These are phyloP conservation scores for Dendrolimus houi DNA, from an alignment of 2,888 invertebrate species.

Conservation along the genomic window DNA sequence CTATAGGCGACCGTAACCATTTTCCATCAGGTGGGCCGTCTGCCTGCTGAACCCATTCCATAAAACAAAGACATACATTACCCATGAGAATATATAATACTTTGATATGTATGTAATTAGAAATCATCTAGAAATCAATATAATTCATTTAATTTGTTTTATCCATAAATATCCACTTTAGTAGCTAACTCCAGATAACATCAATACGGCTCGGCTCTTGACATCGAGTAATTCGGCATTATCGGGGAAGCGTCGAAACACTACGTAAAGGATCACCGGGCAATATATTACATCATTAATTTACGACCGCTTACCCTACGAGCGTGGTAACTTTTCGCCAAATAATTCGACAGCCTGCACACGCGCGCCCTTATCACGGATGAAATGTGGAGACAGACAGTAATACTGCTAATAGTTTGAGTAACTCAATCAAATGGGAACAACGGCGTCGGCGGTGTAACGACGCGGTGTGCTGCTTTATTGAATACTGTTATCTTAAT, in stretches of 20 bases:
- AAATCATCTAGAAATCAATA: too few species aligned
- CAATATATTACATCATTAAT: constrained; percentile 13
- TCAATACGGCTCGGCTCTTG: constrained; percentile 4
- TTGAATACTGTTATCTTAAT: constrained; percentile 69
- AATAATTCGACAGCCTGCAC: constrained; percentile 26
- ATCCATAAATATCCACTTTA: too few species aligned
- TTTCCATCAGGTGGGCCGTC: too few species aligned
- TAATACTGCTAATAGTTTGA: constrained; percentile 51
- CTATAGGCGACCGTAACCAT: too few species aligned
- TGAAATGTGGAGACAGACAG: constrained; percentile 26
- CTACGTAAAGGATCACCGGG: not conserved
- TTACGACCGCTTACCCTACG: constrained; percentile 24
- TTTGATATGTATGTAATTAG: too few species aligned
- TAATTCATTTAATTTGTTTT: too few species aligned
- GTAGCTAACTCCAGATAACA: not conserved
- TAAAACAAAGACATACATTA: too few species aligned
- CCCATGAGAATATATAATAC: too few species aligned
- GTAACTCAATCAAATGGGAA: constrained; percentile 63
- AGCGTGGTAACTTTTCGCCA: constrained; percentile 25
- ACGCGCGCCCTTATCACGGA: constrained; percentile 27
- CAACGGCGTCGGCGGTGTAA: constrained; percentile 38
- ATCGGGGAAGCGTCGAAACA: not conserved
- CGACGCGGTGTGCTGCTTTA: constrained; percentile 52
- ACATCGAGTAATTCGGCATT: constrained; percentile 11
- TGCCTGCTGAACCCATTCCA: too few species aligned